Base-by-base conservation (phyloP, 2,113 vertebrate species). In the Erythrocebus patas region DNA sequence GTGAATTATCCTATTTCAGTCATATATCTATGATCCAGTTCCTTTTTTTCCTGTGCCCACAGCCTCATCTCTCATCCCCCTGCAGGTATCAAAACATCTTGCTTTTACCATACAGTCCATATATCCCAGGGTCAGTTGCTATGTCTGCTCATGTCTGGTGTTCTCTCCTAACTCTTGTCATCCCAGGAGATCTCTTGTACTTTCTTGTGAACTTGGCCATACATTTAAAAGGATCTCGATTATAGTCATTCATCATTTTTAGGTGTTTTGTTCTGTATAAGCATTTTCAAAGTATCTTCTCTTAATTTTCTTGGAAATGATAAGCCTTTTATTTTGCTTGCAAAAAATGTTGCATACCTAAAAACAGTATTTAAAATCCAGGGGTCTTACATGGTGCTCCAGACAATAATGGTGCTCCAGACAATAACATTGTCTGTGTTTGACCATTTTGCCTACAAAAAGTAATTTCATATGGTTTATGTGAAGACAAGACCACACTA, bases 71-170 rank as follows among this genome's bases (percentile, higher is more conserved):
- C 7, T n/a, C 32, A n/a, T 22, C 23, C 0, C 10, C 8, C 6
- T 30, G 2, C 7, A 16, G 61, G 13, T 18, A 22, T 66, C 25
- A 59, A 17, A 13, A 1, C 35, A 13, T 25, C 30, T 64, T 82
- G 11, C 4, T 30, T 75, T 50, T 32, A 11, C 40, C 12, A 11
- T 9, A n/a, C 30, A 30, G 32, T 45, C 32, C 17, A n/a, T 22
- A 23, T 1, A 0, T 35, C n/a, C 10, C 9, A 40, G 32, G 35
- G 23, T 59, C 20, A 81, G 35, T 48, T 16, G 0, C n/a, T 5
- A 6, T 30, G 59, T 55, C 16, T 11, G 2, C 4, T 66, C 12
- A 7, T 10, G 8, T 23, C 43, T 55, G 3, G 22, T 45, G 13
- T 45, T 25, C 55, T 0, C 16, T 45, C 43, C 25, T 48, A n/a